phyloP scores from a whole-genome alignment of 2,888 invertebrate species.

The Philopedon plagiatum region DNA sequence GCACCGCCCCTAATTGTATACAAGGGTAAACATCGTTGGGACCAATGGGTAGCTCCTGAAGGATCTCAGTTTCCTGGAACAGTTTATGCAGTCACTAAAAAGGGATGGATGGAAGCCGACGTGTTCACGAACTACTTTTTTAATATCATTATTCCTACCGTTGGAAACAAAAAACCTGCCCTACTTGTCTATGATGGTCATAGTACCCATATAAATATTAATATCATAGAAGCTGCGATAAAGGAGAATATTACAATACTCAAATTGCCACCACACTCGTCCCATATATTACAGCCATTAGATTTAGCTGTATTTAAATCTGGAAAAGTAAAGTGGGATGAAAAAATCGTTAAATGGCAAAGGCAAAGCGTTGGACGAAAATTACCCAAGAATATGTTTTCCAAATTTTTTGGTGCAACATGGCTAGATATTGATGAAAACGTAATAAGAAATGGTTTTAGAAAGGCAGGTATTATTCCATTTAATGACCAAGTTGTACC shows the following conservation, averaged over 20 bases:
- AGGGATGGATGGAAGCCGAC: slow-evolving; percentile 60
- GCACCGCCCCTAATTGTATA: slow-evolving; percentile 61
- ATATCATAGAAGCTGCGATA: slow-evolving; percentile 17
- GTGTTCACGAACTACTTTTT: slow-evolving; percentile 58
- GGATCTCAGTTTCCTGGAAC: slow-evolving; percentile 54
- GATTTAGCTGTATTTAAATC: slow-evolving; percentile 52
- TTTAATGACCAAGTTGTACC: neutral
- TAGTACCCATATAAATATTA: slow-evolving; percentile 20
- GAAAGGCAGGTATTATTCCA: neutral
- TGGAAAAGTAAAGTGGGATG: slow-evolving; percentile 47
- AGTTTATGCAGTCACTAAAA: slow-evolving; percentile 58
- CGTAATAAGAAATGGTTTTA: neutral
- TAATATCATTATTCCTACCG: slow-evolving; percentile 49
- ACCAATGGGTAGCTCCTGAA: slow-evolving; percentile 59
- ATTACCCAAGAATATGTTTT: slow-evolving; percentile 47
- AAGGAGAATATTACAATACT: slow-evolving; percentile 25
- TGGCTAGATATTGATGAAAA: slow-evolving; percentile 18
- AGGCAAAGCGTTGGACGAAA: slow-evolving; percentile 36
- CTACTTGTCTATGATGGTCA: slow-evolving; percentile 24
- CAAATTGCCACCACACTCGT: slow-evolving; percentile 51
- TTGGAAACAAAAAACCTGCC: slow-evolving; percentile 50
- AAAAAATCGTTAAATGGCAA: slow-evolving; percentile 46
- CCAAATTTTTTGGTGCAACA: slow-evolving; percentile 41
- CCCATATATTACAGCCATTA: slow-evolving; percentile 54
- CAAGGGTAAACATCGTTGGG: slow-evolving; percentile 62